Evolutionary conservation across 1,140 invertebrate genomes (phyloP).

Genomic region (Tenebrio molitor): DNA sequence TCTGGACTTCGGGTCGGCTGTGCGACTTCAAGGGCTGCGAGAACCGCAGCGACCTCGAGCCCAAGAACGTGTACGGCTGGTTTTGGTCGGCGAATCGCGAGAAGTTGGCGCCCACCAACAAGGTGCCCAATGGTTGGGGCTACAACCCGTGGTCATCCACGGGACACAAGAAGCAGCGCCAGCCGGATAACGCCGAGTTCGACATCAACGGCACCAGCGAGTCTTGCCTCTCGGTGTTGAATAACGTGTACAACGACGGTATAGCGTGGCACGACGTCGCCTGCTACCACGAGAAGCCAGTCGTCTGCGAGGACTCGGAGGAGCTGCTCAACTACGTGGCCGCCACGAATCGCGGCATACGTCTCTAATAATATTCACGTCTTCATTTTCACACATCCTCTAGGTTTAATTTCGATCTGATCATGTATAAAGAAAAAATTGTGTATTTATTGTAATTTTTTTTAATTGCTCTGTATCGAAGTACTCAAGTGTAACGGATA

Average conservation of each 20-base stretch:
- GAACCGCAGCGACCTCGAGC: constrained; percentile 86
- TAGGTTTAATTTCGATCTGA: constrained; percentile 21
- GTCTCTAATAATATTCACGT: constrained; percentile 73
- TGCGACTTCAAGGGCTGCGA: constrained; percentile 95
- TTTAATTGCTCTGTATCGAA: constrained; percentile 20
- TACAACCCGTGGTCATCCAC: constrained; percentile 91
- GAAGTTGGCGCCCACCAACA: constrained; percentile 89
- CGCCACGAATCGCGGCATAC: constrained; percentile 83
- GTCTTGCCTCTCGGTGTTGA: constrained; percentile 86
- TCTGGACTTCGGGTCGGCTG: constrained; percentile 91
- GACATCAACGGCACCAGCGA: constrained; percentile 89
- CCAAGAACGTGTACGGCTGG: constrained; percentile 88
- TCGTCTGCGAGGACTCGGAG: constrained; percentile 90
- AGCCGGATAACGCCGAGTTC: constrained; percentile 93
- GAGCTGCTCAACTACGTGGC: constrained; percentile 87
- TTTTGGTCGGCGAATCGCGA: constrained; percentile 93
- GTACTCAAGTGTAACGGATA: constrained; percentile 25
- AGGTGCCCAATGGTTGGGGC: constrained; percentile 75
- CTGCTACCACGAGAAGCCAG: constrained; percentile 92
- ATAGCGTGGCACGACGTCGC: constrained; percentile 94
- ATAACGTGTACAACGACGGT: constrained; percentile 93
- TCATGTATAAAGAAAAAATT: constrained; percentile 20
- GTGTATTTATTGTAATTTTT: constrained; percentile 46
- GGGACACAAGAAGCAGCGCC: constrained; percentile 88
- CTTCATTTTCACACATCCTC: background rate